Conservation (phyloP, 2,888 invertebrate species). For the Rhopalosiphum nymphaeae region DNA sequence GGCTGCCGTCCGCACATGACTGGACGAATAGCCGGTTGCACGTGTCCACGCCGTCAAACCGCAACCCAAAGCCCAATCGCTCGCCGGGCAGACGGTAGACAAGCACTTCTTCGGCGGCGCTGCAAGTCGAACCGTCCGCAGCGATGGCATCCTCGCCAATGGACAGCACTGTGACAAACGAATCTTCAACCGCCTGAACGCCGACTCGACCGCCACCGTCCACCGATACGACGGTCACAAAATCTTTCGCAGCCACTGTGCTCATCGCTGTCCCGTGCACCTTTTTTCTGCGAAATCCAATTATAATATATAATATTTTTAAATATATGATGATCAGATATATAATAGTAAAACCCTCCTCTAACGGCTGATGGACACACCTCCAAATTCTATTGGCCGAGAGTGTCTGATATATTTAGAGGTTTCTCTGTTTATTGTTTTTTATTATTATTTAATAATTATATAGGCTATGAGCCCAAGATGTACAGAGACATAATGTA, state of each 20-base stretch:
- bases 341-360: not conserved
- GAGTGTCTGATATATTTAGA: not conserved
- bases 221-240: conserved; percentile 76
- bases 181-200: conserved; percentile 67
- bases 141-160: conserved; percentile 70
- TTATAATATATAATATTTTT: not conserved
- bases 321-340: not conserved
- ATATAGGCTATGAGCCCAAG: too few species aligned
- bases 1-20: conserved; percentile 88
- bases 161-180: conserved; percentile 76
- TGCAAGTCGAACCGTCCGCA: conserved; percentile 38
- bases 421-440: not conserved
- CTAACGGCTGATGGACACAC: not conserved
- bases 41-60: conserved; percentile 89
- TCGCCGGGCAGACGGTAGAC: conserved; percentile 91
- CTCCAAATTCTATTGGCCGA: not conserved
- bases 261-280: not conserved
- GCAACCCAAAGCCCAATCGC: conserved; percentile 89
- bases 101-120: conserved; percentile 78
- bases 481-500: not conserved
- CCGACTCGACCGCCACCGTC: conserved; percentile 69
- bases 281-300: conserved; percentile 16
- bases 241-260: conserved; percentile 71
- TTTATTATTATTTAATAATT: not conserved
- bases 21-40: conserved; percentile 88